phyloP scores from a whole-genome alignment of 1,140 invertebrate genomes.

The Calosoma granatense region DNA sequence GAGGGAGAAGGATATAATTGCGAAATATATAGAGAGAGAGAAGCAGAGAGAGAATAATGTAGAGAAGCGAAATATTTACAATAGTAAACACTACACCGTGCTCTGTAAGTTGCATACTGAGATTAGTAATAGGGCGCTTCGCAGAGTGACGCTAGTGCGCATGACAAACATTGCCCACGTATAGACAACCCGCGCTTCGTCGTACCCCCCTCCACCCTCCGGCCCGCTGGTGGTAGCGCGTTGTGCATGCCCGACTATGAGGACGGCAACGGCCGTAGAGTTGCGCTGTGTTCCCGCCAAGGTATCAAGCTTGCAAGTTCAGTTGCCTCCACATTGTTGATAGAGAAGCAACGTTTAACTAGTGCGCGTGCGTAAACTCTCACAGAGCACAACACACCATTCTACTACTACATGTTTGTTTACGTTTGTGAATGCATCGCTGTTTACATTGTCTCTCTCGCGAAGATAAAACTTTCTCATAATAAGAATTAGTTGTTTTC shows the following conservation, averaged over 20 bases:
- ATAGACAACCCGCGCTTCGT: neutral
- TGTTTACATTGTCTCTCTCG: conserved; percentile 1
- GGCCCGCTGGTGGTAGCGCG: too few species aligned
- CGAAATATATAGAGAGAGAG: too few species aligned
- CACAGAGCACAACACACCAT: neutral
- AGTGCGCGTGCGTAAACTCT: neutral
- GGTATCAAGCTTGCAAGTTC: neutral
- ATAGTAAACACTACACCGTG: neutral
- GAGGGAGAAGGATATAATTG: too few species aligned
- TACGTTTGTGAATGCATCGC: conserved; percentile 1
- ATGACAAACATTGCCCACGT: neutral
- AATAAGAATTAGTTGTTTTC: neutral
- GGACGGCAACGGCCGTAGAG: neutral
- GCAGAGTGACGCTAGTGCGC: neutral
- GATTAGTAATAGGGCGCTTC: conserved; percentile 4
- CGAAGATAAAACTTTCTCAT: conserved; percentile 4
- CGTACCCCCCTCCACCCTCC: neutral
- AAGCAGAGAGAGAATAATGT: too few species aligned
- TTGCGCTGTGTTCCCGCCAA: conserved; percentile 3
- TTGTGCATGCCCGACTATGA: neutral
- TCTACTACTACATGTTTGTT: neutral
- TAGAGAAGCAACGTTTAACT: neutral
- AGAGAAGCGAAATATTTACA: neutral
- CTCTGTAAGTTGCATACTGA: neutral
- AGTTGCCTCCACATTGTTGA: conserved; percentile 5